Conservation (phyloP, 2,888 invertebrate species). For the Epirrhoe alternata region DNA sequence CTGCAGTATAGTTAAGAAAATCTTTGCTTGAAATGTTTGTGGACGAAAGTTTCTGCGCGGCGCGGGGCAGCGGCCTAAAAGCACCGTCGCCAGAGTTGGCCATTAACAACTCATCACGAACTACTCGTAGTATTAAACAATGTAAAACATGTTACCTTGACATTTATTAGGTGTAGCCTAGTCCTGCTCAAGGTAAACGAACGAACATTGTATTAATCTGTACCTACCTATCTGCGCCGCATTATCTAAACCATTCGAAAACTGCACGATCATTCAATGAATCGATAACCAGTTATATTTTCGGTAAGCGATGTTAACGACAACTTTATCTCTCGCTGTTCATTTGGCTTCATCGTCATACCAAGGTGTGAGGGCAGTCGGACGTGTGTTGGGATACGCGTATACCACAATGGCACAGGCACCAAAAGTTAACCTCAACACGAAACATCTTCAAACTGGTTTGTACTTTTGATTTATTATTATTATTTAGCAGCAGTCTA, state of each 20-base stretch:
- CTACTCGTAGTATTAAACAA: too few relatives aligned
- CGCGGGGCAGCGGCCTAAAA: too few relatives aligned
- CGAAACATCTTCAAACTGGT: slow-evolving; percentile 74
- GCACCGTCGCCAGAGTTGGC: too few relatives aligned
- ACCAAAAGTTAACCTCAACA: slow-evolving; percentile 62
- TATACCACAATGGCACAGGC: slow-evolving; percentile 63
- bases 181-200: not conserved
- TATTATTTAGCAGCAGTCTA: not conserved
- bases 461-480: slow-evolving; percentile 41
- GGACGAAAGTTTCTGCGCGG: too few relatives aligned
- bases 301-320: slow-evolving; percentile 38
- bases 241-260: too few relatives aligned
- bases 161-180: too few relatives aligned
- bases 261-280: not conserved
- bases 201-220: not conserved
- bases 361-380: slow-evolving; percentile 52
- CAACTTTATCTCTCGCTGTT: slow-evolving; percentile 47
- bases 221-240: slow-evolving; percentile 4
- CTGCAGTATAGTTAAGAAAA: too few relatives aligned
- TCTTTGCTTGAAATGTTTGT: too few relatives aligned
- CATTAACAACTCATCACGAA: too few relatives aligned
- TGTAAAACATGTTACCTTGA: too few relatives aligned
- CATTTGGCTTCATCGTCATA: slow-evolving; percentile 48
- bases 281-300: slow-evolving; percentile 3
- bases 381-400: slow-evolving; percentile 60